A percentile compares a stretch with the other conserved stretches of the same genome.
phyloP scores from a whole-genome alignment of 2,888 invertebrate species.

The Calameuta idolon region DNA sequence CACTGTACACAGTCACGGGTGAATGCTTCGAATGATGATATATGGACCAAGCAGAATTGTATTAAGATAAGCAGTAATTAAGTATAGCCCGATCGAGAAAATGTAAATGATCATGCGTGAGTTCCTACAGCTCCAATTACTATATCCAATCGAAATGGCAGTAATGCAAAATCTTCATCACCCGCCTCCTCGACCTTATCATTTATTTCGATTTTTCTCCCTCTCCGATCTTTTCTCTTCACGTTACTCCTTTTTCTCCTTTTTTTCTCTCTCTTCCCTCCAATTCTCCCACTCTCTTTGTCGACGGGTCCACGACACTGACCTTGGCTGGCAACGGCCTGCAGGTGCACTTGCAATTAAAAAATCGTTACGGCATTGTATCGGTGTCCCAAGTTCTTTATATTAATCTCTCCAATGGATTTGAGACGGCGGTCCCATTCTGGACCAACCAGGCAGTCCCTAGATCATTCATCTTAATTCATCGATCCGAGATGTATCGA shows the following conservation, averaged over 20 bases:
- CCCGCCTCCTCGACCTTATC: neutral
- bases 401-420: neutral
- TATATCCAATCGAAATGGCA: neutral
- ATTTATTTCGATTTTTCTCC: constrained; percentile 14
- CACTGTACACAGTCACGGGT: neutral
- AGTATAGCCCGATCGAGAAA: neutral
- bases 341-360: constrained; percentile 26
- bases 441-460: neutral
- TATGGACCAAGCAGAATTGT: neutral
- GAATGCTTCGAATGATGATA: neutral
- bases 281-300: constrained; percentile 7
- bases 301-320: constrained; percentile 17
- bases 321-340: constrained; percentile 20
- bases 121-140: neutral
- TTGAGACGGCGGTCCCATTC: neutral
- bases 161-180: neutral
- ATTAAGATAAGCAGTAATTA: neutral
- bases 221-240: neutral
- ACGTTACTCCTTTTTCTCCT: neutral
- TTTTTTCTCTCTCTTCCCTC: neutral
- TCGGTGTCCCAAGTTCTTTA: constrained; percentile 13
- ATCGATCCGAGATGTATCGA: neutral
- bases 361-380: constrained; percentile 26
- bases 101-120: neutral
- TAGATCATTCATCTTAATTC: neutral